A percentile compares a stretch with the other conserved stretches of the same genome.
Conservation (phyloP, 2,113 vertebrate genomes). For the Parotia lawesii region DNA sequence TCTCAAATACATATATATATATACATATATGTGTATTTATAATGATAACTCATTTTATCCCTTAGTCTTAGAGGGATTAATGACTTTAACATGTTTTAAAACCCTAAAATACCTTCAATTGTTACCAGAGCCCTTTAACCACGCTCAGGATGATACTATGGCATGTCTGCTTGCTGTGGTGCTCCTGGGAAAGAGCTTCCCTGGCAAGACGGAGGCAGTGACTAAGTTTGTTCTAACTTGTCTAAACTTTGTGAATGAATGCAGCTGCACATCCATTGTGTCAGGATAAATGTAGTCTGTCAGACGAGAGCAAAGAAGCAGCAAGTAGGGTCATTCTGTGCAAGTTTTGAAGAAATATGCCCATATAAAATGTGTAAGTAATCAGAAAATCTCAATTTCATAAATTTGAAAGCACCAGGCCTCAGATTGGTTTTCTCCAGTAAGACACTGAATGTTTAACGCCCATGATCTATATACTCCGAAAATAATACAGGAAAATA, state of each 20-base stretch:
- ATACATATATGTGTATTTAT: background rate
- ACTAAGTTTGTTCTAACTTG: background rate
- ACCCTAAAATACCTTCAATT: background rate
- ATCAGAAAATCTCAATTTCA: background rate
- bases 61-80: background rate
- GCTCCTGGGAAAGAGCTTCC: background rate
- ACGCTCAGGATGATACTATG: background rate
- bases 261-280: background rate
- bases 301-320: background rate
- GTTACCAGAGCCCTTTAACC: background rate
- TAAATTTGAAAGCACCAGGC: background rate
- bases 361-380: background rate
- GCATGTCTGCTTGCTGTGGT: background rate
- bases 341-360: background rate
- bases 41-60: background rate
- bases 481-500: background rate
- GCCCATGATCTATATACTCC: background rate
- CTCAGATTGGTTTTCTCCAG: background rate
- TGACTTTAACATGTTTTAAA: background rate
- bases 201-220: background rate
- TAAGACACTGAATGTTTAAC: background rate
- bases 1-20: background rate
- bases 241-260: background rate
- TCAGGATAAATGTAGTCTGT: background rate
- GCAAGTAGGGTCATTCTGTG: background rate